Conservation (phyloP, 2,797 vertebrate species). For the Alauda arvensis region DNA sequence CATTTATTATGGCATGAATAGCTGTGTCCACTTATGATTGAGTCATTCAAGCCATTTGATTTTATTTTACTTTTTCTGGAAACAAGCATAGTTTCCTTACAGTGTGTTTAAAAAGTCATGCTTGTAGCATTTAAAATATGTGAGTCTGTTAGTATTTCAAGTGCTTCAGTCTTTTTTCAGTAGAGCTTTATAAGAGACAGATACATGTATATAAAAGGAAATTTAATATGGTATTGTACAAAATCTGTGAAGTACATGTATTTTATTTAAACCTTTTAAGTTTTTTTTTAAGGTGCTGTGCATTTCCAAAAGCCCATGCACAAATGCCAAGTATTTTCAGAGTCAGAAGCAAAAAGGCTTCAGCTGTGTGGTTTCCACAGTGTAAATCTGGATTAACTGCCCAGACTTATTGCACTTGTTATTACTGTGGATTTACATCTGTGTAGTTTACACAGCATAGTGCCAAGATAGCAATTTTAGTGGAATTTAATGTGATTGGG, state of each 20-base stretch:
- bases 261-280: not conserved
- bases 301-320: not conserved
- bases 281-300: not conserved
- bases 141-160: not conserved
- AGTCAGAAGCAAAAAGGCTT: not conserved
- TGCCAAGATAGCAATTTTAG: conserved; percentile 41
- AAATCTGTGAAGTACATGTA: fast-evolving
- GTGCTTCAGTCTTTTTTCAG: not conserved
- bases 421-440: conserved; percentile 28
- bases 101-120: not conserved
- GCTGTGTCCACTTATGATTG: not conserved
- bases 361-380: not conserved
- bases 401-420: not conserved
- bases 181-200: not conserved
- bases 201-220: not conserved
- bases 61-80: not conserved
- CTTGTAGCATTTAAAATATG: not conserved
- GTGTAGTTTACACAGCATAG: conserved; percentile 8
- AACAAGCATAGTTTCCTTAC: not conserved
- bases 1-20: not conserved
- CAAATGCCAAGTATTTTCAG: not conserved
- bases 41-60: not conserved
- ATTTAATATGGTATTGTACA: not conserved
- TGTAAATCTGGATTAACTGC: conserved; percentile 26
- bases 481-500: conserved; percentile 36